Evolutionary conservation across 2,797 vertebrate species (phyloP), one percentile per base, ranked within the genome.

Genomic region (Artibeus lituratus): DNA sequence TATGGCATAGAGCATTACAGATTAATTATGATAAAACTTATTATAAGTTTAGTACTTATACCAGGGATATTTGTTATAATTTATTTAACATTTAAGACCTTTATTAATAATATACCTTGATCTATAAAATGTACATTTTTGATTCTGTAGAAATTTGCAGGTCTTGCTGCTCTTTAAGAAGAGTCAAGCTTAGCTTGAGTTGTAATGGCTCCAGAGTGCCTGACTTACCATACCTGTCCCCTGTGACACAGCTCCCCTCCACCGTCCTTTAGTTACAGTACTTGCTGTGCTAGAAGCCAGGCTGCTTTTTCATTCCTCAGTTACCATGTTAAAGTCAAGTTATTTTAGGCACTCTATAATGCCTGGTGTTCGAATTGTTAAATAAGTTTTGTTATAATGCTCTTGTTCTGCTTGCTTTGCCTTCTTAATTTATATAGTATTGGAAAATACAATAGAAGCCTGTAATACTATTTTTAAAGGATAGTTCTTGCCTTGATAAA

Each of bases 341-440:
- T 94, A 53, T 59, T 93, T 94, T 84, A 73, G 76, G 47, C 9
- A 72, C 9, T 73, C 1, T 77, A 86, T 70, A 87, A 49, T 83
- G 49, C 67, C 37, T 95, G 72, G 19, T 89, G 81, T 94, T 95
- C n/a, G 72, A 62, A 86, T 94, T 89, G 37, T 89, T 94, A 80
- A 87, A 76, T 95, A 80, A 59, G 74, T 88, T 93, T 83, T 94
- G n/a, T 67, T 94, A 80, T 29, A 78, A 84, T 95, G 16, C 42
- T 69, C 26, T 73, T 77, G 24, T 94, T 95, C 74, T 94, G 69
- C 51, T 92, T 94, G 47, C 65, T 91, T 91, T 88, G 82, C 53
- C 39, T 92, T 96, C 67, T 96, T 87, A 84, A 95, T 94, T 74
- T 88, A 77, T 89, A 65, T 70, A 87, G 26, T 90, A 78, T 82